Evolutionary conservation across 1,140 invertebrate genomes (phyloP).

Genomic region (Penaeus vannamei): DNA sequence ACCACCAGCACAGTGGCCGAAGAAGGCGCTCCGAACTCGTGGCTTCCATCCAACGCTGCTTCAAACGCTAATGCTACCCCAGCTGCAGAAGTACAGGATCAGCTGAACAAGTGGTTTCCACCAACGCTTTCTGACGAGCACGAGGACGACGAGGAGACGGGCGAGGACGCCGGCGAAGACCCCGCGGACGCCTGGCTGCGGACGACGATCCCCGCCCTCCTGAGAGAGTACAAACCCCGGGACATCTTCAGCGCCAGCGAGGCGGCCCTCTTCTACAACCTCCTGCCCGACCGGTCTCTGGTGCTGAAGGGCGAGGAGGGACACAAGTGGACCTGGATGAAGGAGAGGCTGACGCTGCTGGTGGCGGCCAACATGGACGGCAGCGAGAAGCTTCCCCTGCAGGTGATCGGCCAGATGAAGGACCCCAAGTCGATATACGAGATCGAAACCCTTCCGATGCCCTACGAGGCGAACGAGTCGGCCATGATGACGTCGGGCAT

Average conservation of each 20-base stretch:
- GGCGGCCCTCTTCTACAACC: conserved; percentile 69
- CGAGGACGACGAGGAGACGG: background rate
- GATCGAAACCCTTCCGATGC: conserved; percentile 12
- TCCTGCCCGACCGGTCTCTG: conserved; percentile 65
- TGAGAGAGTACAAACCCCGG: conserved; percentile 67
- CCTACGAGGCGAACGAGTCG: conserved; percentile 46
- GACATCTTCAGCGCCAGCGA: conserved; percentile 71
- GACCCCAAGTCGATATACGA: background rate
- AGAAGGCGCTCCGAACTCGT: background rate
- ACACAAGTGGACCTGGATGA: conserved; percentile 67
- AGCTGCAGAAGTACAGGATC: conserved; percentile 3
- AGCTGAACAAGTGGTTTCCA: conserved; percentile 36
- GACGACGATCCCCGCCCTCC: conserved; percentile 60
- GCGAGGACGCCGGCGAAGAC: background rate
- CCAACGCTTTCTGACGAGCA: background rate
- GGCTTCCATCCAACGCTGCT: background rate
- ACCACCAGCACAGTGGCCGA: background rate
- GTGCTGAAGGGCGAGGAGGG: conserved; percentile 55
- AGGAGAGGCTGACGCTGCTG: conserved; percentile 39
- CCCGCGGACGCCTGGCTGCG: conserved; percentile 39
- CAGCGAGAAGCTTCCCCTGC: conserved; percentile 69
- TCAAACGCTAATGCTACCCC: background rate
- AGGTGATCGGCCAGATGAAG: conserved; percentile 69
- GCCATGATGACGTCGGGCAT: conserved; percentile 43
- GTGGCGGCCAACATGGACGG: conserved; percentile 69